Evolutionary conservation across 37 sponge, comb jelly and placozoan species (phyloP).

Genomic region (Hexactinellida sp.): DNA sequence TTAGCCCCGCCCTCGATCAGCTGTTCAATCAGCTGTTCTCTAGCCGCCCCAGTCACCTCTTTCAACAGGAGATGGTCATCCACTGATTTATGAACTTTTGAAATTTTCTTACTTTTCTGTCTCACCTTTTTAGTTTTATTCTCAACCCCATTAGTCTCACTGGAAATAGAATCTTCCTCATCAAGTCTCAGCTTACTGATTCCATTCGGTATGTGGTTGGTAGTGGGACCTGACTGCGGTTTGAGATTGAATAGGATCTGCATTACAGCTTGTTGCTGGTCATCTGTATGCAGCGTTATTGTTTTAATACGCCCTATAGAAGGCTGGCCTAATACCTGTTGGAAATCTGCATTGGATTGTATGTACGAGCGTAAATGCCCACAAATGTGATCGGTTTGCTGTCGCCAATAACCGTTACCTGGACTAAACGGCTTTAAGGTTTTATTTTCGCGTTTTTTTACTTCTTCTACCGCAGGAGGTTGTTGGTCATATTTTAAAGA

Average conservation of each 20-base stretch:
- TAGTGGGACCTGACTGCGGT: background rate
- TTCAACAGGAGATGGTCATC: constrained; percentile 6
- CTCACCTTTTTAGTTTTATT: background rate
- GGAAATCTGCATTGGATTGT: background rate
- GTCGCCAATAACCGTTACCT: background rate
- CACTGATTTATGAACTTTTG: background rate
- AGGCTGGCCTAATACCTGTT: background rate
- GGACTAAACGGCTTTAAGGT: background rate
- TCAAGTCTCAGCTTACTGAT: background rate
- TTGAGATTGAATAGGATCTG: background rate
- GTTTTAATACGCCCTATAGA: background rate
- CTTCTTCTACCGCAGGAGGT: background rate
- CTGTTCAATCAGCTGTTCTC: background rate
- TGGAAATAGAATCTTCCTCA: background rate
- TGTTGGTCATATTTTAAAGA: background rate
- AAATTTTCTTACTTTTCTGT: background rate
- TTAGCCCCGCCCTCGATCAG: background rate
- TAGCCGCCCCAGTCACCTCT: background rate
- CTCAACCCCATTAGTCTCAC: background rate
- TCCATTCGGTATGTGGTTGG: background rate
- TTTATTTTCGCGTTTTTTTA: constrained; percentile 4
- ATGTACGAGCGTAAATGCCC: background rate
- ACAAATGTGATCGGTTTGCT: constrained; percentile 3
- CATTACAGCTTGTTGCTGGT: constrained; percentile 13
- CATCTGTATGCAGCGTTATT: background rate